Evolutionary conservation across 1,140 invertebrate genomes (phyloP), one percentile per base, ranked within the genome.

Genomic region (Achatina immaculata): DNA sequence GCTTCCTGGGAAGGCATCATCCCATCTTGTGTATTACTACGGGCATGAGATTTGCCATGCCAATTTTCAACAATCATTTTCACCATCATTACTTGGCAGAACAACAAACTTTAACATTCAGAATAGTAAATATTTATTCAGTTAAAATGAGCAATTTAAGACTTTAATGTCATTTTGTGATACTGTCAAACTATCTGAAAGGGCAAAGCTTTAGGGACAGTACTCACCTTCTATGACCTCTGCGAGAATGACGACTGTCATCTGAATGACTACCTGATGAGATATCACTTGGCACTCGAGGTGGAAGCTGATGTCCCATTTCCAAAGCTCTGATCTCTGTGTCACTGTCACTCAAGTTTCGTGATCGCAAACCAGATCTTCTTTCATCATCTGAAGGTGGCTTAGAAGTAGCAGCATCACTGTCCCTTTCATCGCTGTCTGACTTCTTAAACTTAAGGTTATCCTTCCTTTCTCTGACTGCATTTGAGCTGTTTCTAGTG

Each of bases 251-350:
- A 21, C 36, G 40, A 43, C 76, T 84, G 69, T 87, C 86, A 69
- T 87, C 86, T 36, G 83, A 86, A 66, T 87, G 86, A 65, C 84
- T 85, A 1, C 85, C 85, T 4, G 85, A 85, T n/a, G 81, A 82
- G 51, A 82, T 86, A 51, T 87, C 86, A 78, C 81, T 84, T 1
- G 81, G 82, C 16, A 81, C 80, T 38, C 58, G 40, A 28, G 84
- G 74, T 1, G 81, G 83, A 19, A 81, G 83, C 55, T 81, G 69
- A 38, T 77, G 48, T 55, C 81, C 78, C 36, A 77, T 36, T 48
- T 83, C 83, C 4, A 80, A 83, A 24, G 78, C 73, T 34, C 75
- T 38, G 36, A 62, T 69, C 43, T 87, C 84, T 58, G 24, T 68
- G 43, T 87, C 85, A 34, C 81, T 84, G 21, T 84, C 85, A 83